Base-by-base conservation (phyloP, 2,888 invertebrate genomes). In the Pediacus dermestoides region DNA sequence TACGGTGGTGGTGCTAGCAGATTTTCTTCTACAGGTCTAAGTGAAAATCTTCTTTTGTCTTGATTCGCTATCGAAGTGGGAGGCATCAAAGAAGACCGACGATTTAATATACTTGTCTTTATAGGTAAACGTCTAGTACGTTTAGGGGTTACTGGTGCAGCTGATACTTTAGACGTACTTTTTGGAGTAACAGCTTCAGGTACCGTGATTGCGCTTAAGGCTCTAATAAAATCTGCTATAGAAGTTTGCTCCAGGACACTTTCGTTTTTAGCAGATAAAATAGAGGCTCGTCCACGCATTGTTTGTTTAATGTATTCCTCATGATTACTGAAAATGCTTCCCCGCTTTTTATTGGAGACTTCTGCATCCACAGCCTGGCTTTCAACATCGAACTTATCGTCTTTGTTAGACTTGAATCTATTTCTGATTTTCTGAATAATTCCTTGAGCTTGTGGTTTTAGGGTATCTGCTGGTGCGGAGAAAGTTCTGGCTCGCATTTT, bases 241-340 rank as follows among this genome's bases (percentile, higher is more conserved):
- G 88, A 86, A 0, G 89, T 89, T 55, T 87, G 82, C 65, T 89
- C 89, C 37, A 89, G 70, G 7, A 88, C 76, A 55, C 77, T 76
- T 3, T 77, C 74, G 53, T 77, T 76, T 8, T 55, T 39, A 8
- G 34, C 34, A 3, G 50, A 42, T 9, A 53, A 30, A 3, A 52
- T 39, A 2, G 60, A 58, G 39, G 45, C 55, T 32, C 64, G 60
- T 16, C 63, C 28, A 3, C 28, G 28, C 13, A 28, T 13, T 3
- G 61, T 57, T 31, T 49, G 48, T 2, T 39, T 43, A 14, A 57
- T 27, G 25, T 58, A 62, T 30, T 56, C 53, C 43, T 42, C 53
- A 28, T 36, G 44, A 16, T 40, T 46, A 7, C 42, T 54, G 33
- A 66, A 77, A 27, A 73, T 57, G 50, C 72, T 75, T 7, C 64